Base-by-base conservation (phyloP, 2,797 vertebrate species). In the Pteropus rufus region DNA sequence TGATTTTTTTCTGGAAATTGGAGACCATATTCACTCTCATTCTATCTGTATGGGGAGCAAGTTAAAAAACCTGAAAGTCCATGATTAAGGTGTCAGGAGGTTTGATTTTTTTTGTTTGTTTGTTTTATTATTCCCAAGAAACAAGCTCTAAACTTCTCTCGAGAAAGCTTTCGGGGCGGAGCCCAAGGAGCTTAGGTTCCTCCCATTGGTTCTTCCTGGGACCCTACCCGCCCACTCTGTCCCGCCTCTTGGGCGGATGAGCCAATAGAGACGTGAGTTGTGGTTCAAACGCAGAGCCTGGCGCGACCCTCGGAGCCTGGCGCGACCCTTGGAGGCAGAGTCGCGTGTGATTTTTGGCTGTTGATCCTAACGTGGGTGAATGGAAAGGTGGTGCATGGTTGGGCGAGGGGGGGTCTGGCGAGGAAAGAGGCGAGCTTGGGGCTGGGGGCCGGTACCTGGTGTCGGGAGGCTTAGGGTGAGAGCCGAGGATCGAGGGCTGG, bases 211-310 rank as follows among this genome's bases (percentile, higher is more conserved):
- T 93, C 49, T 77, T 60, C 21, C 31, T 7, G 36, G 15, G 26
- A 41, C 70, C 18, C 72, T 56, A 70, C 69, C 15, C 34, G 70
- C 10, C 80, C 8, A 23, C 16, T 21, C 4, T 0, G 29, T 2
- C 65, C 73, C 64, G 79, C 95, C 95, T 49, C 44, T 72, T 34
- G 2, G 24, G 3, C 10, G 10, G 56, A 29, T 8, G 70, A 89
- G n/a, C 97, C 97, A 97, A 98, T 97, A 34, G 67, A n/a, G 3
- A 16, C 36, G 10, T 54, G 81, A 56, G 87, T 94, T 97, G 67
- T 81, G 80, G 52, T 97, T 98, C 91, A 97, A 98, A 98, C 89
- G 1, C 70, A 0, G 10, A 52, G 41, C 1, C 12, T 0, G 56
- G 52, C 0, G 91, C 8, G 3, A 0, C 29, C 0, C 31, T 6